Conservation (phyloP, 2,113 vertebrate genomes). For the Ancistrus triradiatus region DNA sequence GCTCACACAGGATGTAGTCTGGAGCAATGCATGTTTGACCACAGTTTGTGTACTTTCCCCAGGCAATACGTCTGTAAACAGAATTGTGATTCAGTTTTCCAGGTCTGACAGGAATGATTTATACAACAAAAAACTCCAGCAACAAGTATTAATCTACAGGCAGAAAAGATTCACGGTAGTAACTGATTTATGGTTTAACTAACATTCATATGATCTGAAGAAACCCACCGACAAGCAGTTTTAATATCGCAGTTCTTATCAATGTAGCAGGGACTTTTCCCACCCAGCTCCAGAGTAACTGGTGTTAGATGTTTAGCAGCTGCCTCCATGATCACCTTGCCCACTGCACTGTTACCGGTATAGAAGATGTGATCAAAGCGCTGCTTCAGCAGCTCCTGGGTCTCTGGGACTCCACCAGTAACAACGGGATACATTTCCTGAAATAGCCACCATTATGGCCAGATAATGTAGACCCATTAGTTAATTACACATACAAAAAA, state of each 20-base stretch:
- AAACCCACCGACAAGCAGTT: slow-evolving; percentile 78
- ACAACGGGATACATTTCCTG: slow-evolving; percentile 83
- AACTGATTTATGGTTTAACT: no score
- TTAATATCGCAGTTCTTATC: slow-evolving; percentile 82
- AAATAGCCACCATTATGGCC: not conserved
- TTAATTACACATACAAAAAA: not conserved
- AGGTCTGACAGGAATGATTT: no score
- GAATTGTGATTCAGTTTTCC: no score
- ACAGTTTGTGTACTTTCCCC: slow-evolving; percentile 90
- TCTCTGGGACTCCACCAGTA: slow-evolving; percentile 79
- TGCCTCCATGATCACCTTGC: slow-evolving; percentile 81
- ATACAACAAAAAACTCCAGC: no score
- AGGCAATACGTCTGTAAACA: slow-evolving; percentile 74
- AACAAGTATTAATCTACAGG: no score
- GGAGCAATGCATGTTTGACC: slow-evolving; percentile 93
- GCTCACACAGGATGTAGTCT: slow-evolving; percentile 87
- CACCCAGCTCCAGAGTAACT: slow-evolving; percentile 87
- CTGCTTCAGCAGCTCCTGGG: slow-evolving; percentile 79
- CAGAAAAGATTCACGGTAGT: no score
- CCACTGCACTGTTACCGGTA: slow-evolving; percentile 76
- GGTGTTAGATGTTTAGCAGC: slow-evolving; percentile 86
- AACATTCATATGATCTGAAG: not conserved
- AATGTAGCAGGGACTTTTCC: slow-evolving; percentile 92
- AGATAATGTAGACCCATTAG: not conserved
- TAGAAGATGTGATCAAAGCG: slow-evolving; percentile 90